Conservation (phyloP, 2,888 invertebrate species). For the Beris morrisii region DNA sequence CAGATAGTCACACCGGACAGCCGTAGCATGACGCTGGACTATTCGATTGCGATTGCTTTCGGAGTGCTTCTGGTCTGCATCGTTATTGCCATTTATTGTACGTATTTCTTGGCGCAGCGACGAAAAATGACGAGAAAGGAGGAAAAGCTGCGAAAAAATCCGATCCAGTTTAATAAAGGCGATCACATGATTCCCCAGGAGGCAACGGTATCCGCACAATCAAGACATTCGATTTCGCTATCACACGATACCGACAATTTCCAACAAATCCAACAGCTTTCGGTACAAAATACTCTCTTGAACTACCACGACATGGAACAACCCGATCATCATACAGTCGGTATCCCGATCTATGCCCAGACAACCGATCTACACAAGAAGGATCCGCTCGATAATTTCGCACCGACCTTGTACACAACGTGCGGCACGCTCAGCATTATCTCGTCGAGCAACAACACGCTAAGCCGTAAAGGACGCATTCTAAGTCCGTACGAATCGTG, state of each 20-base stretch:
- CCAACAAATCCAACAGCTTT: constrained; percentile 16
- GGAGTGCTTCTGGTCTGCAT: constrained; percentile 37
- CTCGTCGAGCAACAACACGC: constrained; percentile 49
- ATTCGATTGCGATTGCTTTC: constrained; percentile 41
- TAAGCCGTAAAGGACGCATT: constrained; percentile 55
- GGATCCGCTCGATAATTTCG: background rate
- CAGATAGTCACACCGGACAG: background rate
- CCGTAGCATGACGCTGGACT: constrained; percentile 32
- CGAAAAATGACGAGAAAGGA: constrained; percentile 47
- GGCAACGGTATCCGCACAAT: background rate
- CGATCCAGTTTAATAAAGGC: constrained; percentile 51
- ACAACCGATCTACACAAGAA: constrained; percentile 12
- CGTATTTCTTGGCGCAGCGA: constrained; percentile 36
- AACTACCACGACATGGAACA: constrained; percentile 47
- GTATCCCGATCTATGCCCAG: constrained; percentile 51
- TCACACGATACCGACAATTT: background rate
- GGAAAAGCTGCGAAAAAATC: background rate
- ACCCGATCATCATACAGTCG: constrained; percentile 55
- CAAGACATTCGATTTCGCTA: background rate
- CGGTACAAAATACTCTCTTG: constrained; percentile 24
- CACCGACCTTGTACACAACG: constrained; percentile 26
- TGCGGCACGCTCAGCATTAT: constrained; percentile 39
- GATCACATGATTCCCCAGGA: constrained; percentile 43
- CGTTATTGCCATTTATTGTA: constrained; percentile 38
- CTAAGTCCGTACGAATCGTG: constrained; percentile 63